phyloP scores from a whole-genome alignment of 1,140 invertebrate genomes.

The Sycobia sp. region DNA sequence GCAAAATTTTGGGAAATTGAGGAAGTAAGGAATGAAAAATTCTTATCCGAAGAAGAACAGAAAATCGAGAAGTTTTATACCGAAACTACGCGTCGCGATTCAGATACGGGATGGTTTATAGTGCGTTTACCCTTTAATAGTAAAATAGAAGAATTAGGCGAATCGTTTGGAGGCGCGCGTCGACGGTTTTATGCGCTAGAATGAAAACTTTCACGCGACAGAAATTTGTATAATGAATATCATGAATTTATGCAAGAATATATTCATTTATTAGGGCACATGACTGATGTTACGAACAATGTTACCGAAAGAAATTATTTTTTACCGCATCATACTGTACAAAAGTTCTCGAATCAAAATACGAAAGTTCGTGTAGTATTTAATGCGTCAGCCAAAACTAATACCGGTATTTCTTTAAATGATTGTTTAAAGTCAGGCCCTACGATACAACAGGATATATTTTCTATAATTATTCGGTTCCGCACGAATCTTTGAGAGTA shows the following conservation, averaged over 20 bases:
- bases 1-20: conserved; percentile 8
- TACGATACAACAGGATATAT: not conserved
- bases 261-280: not conserved
- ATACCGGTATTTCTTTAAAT: not conserved
- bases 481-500: not conserved
- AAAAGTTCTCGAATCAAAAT: not conserved
- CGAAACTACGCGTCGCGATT: not conserved
- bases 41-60: not conserved
- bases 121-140: not conserved
- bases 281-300: not conserved
- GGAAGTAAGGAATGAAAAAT: not conserved
- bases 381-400: not conserved
- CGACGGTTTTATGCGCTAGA: not conserved
- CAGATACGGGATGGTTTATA: no score
- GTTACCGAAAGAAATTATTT: not conserved
- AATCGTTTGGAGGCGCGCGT: not conserved
- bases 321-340: not conserved
- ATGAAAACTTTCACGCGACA: not conserved
- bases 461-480: conserved; percentile 30
- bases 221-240: no score
- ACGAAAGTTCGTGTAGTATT: not conserved
- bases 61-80: not conserved
- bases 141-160: not conserved
- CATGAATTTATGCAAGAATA: not conserved
- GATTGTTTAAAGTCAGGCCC: not conserved